phyloP scores from a whole-genome alignment of 2,113 vertebrate species.

The Cnemophilus loriae region DNA sequence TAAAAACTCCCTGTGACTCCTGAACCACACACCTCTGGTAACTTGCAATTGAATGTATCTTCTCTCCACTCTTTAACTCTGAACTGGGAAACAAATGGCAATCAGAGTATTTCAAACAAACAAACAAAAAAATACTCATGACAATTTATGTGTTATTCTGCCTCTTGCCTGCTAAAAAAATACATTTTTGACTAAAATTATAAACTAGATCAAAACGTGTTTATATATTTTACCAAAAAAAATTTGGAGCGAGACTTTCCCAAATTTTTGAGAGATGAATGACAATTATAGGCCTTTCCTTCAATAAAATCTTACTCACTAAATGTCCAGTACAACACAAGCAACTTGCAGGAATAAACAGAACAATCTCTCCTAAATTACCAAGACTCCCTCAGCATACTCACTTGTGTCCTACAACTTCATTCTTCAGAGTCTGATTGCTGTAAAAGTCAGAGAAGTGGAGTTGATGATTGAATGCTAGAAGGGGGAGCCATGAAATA shows the following conservation, averaged over 20 bases:
- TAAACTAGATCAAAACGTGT: background rate
- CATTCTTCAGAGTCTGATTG: constrained; percentile 29
- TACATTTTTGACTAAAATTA: background rate
- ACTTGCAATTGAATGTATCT: background rate
- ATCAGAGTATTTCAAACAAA: background rate
- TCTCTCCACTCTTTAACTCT: background rate
- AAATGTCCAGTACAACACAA: background rate
- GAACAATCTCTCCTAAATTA: background rate
- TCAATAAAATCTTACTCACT: background rate
- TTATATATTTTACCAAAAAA: background rate
- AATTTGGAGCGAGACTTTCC: background rate
- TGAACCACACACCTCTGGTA: background rate
- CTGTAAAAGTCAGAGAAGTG: constrained; percentile 8
- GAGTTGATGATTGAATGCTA: constrained; percentile 19
- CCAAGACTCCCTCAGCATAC: background rate
- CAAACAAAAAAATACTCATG: background rate
- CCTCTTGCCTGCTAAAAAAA: background rate
- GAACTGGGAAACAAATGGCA: background rate
- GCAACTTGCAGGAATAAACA: background rate
- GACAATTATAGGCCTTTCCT: background rate
- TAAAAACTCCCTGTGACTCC: background rate
- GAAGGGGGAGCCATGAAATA: background rate
- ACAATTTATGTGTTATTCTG: background rate
- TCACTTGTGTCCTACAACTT: background rate
- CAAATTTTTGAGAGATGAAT: background rate